These are phyloP conservation scores for Hymenochirus boettgeri DNA, from an alignment of 2,113 vertebrate genomes.

Conservation along the genomic window DNA sequence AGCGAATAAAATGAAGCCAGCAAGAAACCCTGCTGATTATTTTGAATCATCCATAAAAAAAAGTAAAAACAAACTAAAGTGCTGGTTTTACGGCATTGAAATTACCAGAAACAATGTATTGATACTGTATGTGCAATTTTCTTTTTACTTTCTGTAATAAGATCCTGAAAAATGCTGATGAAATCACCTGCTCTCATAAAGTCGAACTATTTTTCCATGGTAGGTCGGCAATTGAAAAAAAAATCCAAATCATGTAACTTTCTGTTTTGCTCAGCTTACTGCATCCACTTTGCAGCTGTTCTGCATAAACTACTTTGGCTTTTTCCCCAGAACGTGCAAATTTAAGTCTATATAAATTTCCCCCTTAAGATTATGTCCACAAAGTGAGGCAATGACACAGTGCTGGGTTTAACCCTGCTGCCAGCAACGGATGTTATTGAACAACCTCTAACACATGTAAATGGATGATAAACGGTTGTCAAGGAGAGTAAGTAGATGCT, in stretches of 20 bases:
- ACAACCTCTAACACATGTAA: neutral
- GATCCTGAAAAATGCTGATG: conserved; percentile 28
- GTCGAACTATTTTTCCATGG: conserved; percentile 6
- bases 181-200: conserved; percentile 37
- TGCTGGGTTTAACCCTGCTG: neutral
- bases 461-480: neutral
- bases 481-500: neutral
- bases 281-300: conserved; percentile 38
- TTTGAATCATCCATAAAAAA: conserved; percentile 17
- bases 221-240: conserved; percentile 34
- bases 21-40: conserved; percentile 32
- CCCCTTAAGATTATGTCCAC: conserved; percentile 24
- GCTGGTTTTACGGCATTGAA: conserved; percentile 25
- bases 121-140: conserved; percentile 28
- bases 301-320: conserved; percentile 34
- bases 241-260: conserved; percentile 23
- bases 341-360: conserved; percentile 30
- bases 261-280: conserved; percentile 32
- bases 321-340: conserved; percentile 32
- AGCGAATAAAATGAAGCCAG: conserved; percentile 20
- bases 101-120: conserved; percentile 33
- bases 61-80: conserved; percentile 25
- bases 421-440: neutral
- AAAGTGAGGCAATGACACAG: conserved; percentile 9
- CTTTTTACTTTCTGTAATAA: conserved; percentile 19